Conservation (phyloP, 2,797 vertebrate genomes). For the Phalanger gymnotis region DNA sequence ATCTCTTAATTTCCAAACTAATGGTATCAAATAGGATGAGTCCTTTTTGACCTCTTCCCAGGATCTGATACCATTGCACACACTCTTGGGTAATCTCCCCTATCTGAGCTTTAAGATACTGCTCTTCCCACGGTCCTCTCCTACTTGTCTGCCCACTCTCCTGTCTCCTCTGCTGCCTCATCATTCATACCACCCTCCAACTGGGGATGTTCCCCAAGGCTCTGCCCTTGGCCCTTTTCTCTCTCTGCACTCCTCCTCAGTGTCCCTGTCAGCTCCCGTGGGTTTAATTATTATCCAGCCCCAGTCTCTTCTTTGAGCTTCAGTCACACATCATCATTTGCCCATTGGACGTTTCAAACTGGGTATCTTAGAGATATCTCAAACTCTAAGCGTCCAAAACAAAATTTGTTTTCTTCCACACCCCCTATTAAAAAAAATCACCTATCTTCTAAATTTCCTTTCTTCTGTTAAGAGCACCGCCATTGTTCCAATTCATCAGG, state of each 20-base stretch:
- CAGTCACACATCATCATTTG: neutral
- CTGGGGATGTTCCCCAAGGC: neutral
- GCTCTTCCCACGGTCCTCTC: neutral
- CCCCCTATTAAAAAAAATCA: too few relatives aligned
- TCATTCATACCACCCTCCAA: neutral
- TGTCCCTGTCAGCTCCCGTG: neutral
- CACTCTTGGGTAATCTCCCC: neutral
- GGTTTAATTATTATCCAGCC: neutral
- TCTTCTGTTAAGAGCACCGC: too few relatives aligned
- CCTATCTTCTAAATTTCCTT: too few relatives aligned
- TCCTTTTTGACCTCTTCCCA: neutral
- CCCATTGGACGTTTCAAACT: neutral
- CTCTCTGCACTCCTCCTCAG: neutral
- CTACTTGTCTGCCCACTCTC: neutral
- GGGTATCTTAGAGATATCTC: neutral
- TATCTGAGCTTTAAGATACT: neutral
- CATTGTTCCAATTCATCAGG: too few relatives aligned
- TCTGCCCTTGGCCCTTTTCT: neutral
- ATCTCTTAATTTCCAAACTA: neutral
- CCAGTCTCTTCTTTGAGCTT: neutral
- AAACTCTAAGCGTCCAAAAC: neutral
- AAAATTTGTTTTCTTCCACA: neutral
- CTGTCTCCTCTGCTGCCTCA: neutral
- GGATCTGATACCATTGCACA: neutral
- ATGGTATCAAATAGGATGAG: neutral